Evolutionary conservation across 2,888 invertebrate genomes (phyloP).

Genomic region (Athripsodes cinereus): DNA sequence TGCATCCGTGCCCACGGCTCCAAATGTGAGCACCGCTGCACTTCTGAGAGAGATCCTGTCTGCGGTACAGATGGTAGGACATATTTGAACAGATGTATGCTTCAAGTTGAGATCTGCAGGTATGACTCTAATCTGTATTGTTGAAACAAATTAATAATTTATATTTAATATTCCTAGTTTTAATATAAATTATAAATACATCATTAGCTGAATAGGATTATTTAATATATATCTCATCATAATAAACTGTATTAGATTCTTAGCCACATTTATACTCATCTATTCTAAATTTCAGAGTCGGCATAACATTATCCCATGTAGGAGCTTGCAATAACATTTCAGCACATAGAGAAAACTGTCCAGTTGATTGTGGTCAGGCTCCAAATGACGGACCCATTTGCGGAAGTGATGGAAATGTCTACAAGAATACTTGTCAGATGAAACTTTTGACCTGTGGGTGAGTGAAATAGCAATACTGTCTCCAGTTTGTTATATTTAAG

Average conservation of each 20-base stretch:
- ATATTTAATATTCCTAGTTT: too few species aligned
- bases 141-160: too few species aligned
- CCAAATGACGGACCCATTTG: slow-evolving; percentile 87
- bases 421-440: slow-evolving; percentile 92
- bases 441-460: slow-evolving; percentile 83
- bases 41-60: slow-evolving; percentile 77
- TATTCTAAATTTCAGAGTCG: slow-evolving; percentile 67
- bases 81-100: slow-evolving; percentile 75
- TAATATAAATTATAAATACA: too few species aligned
- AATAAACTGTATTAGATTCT: too few species aligned
- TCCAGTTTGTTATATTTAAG: neutral
- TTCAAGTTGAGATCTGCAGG: slow-evolving; percentile 73
- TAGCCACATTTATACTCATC: too few species aligned
- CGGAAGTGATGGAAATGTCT: slow-evolving; percentile 87
- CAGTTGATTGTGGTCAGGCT: slow-evolving; percentile 78
- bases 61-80: slow-evolving; percentile 82
- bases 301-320: slow-evolving; percentile 79
- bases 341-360: slow-evolving; percentile 84
- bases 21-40: slow-evolving; percentile 67
- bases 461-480: slow-evolving; percentile 30
- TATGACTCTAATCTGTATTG: slow-evolving; percentile 33
- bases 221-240: too few species aligned
- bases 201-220: too few species aligned
- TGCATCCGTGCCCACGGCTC: slow-evolving; percentile 63
- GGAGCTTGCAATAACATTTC: slow-evolving; percentile 75